phyloP scores from a whole-genome alignment of 2,797 vertebrate species.

The Meriones psammophilus region DNA sequence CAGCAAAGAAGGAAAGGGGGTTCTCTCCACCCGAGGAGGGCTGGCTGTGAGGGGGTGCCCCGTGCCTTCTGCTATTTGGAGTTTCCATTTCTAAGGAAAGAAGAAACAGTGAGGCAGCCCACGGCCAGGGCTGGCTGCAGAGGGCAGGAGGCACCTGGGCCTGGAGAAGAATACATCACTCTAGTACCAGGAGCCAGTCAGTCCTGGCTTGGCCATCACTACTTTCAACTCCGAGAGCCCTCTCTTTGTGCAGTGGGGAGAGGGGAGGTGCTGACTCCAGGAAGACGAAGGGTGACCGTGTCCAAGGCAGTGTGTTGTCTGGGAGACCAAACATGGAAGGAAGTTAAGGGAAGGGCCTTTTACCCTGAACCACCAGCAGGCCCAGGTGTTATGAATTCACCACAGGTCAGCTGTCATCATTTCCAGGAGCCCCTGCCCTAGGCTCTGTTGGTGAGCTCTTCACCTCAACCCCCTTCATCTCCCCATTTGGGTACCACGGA shows the following conservation, averaged over 20 bases:
- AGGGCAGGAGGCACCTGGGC: fast-evolving
- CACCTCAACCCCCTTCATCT: neutral
- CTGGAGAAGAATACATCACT: neutral
- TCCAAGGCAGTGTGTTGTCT: neutral
- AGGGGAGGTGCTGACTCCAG: neutral
- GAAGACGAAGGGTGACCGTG: neutral
- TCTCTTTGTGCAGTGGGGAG: neutral
- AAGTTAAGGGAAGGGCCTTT: neutral
- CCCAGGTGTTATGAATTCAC: neutral
- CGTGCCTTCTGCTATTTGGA: neutral
- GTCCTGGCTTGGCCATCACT: neutral
- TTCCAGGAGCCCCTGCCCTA: neutral
- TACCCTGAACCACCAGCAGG: neutral
- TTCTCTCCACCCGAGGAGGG: neutral
- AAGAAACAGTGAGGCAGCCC: neutral
- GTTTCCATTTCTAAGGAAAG: neutral
- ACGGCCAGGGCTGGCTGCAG: neutral
- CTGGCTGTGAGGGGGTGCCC: neutral
- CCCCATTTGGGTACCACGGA: too few species aligned
- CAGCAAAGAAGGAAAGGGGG: neutral
- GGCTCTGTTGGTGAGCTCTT: neutral
- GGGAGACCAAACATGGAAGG: neutral
- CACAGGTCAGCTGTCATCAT: neutral
- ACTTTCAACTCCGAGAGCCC: neutral
- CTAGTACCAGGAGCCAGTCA: neutral